Base-by-base conservation (phyloP, 2,888 invertebrate species). In the Scaptomyza parva region DNA sequence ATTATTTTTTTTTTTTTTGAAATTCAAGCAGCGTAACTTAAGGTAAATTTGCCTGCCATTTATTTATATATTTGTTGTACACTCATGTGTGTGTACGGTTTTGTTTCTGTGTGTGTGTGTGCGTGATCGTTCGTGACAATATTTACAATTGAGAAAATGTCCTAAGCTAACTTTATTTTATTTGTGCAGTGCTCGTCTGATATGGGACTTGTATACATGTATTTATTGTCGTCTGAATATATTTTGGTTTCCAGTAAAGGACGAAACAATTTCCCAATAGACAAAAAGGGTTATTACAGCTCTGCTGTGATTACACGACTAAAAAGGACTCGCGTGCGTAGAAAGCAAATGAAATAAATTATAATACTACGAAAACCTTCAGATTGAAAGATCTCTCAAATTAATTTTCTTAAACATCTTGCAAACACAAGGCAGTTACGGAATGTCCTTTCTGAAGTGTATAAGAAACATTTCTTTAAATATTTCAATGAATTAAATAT, bases 101-200 rank as follows among this genome's bases (percentile, higher is more conserved):
- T n/a, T 60, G 55, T 9, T 24, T 9, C 14, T 28, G 51, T 40
- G 26, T 45, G 12, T 35, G 30, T 37, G 52, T 14, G 48, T 47
- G 54, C 54, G 54, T 57, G 20, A 30, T 43, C 44, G 64, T 57
- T 48, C 68, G 83, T 87, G 87, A 66, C 86, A 65, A 71, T 87
- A 85, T 87, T 84, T 87, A 68, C 83, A 70, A 74, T 45, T 62
- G 74, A 57, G 40, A 63, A 53, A 66, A 51, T 67, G 74, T 57
- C 70, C 78, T 69, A 69, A 72, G 69, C 78, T 69, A 84, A 81
- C 78, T 80, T 69, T 80, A 76, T 80, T 80, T 84, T 69, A 80
- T 84, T 70, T 85, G 77, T 69, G 78, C 74, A 68, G 50, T 50
- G 45, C 37, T 64, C 55, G 44, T 8, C 48, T 61, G 57, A 66